A percentile compares a stretch with the other conserved stretches of the same genome.
Evolutionary conservation across 2,888 invertebrate species (phyloP).

Genomic region (Hemaris fuciformis): DNA sequence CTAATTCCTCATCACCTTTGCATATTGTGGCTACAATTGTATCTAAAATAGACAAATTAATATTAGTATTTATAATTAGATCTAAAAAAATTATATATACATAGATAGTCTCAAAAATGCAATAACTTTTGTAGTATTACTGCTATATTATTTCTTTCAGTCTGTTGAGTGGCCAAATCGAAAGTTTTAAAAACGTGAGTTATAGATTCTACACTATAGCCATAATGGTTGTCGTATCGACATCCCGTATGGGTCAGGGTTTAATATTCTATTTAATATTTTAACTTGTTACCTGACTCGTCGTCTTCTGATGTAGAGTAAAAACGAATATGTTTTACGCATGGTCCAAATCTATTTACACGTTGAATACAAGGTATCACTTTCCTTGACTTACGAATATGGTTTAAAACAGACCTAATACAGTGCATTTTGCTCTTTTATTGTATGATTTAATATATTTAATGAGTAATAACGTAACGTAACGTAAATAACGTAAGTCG

Average conservation of each 20-base stretch:
- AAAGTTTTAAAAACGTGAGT: too few species aligned
- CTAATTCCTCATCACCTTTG: slow-evolving; percentile 77
- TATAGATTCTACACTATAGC: too few species aligned
- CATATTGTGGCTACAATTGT: slow-evolving; percentile 70
- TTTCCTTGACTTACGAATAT: slow-evolving; percentile 27
- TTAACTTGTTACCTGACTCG: background rate
- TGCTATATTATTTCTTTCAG: too few species aligned
- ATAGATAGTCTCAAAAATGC: too few species aligned
- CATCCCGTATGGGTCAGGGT: too few species aligned
- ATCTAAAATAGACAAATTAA: slow-evolving; percentile 46
- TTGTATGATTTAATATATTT: background rate
- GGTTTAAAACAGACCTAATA: slow-evolving; percentile 38
- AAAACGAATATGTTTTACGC: background rate
- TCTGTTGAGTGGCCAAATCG: too few species aligned
- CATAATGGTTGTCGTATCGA: too few species aligned
- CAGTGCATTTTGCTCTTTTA: slow-evolving; percentile 40
- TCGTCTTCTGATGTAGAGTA: background rate
- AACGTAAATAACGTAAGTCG: too few species aligned
- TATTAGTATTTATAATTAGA: background rate
- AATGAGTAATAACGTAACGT: background rate
- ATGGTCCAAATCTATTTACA: slow-evolving; percentile 20
- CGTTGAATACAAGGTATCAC: slow-evolving; percentile 24
- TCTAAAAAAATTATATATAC: too few species aligned
- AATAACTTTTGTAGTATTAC: too few species aligned
- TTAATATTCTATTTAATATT: background rate